Percentiles rank a stretch among this genome's conserved stretches.
phyloP scores from a whole-genome alignment of 2,797 vertebrate species.

The Micromesistius poutassou region DNA sequence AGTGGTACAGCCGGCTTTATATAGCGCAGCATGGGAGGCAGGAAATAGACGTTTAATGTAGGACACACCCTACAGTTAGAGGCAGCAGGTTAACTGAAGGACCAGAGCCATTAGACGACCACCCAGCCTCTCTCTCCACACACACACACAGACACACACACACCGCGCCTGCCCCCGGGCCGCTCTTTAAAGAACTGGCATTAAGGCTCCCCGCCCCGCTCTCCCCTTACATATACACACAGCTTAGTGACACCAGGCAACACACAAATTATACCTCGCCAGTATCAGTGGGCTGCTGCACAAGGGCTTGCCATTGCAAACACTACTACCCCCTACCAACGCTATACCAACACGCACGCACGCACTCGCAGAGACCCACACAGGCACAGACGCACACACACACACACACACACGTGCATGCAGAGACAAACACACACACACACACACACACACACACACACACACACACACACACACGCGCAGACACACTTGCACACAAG shows the following conservation, averaged over 20 bases:
- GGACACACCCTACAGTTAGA: constrained; percentile 77
- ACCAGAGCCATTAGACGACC: constrained; percentile 75
- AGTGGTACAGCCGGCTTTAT: constrained; percentile 74
- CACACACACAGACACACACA: no score
- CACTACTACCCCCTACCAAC: constrained; percentile 47
- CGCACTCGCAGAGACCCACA: constrained; percentile 54
- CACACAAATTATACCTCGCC: constrained; percentile 69
- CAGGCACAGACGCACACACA: constrained; percentile 57
- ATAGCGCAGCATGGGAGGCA: constrained; percentile 75
- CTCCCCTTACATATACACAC: constrained; percentile 48
- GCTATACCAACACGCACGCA: constrained; percentile 1
- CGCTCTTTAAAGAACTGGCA: constrained; percentile 64
- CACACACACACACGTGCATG: constrained; percentile 46
- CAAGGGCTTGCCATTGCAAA: constrained; percentile 72
- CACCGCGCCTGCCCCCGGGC: constrained; percentile 66
- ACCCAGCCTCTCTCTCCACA: constrained; percentile 75
- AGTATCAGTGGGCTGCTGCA: constrained; percentile 64
- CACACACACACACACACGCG: constrained; percentile 61
- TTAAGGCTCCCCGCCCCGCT: constrained; percentile 69
- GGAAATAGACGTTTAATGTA: constrained; percentile 77
- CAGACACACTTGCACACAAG: constrained; percentile 52
- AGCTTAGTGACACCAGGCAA: constrained; percentile 65
- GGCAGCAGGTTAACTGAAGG: constrained; percentile 75
- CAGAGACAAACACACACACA: constrained; percentile 35
- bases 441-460: constrained; percentile 53